Percentiles rank a stretch among this genome's conserved stretches.
These are phyloP conservation scores for Perccottus glenii DNA, from an alignment of 2,113 vertebrate species.

Conservation along the genomic window DNA sequence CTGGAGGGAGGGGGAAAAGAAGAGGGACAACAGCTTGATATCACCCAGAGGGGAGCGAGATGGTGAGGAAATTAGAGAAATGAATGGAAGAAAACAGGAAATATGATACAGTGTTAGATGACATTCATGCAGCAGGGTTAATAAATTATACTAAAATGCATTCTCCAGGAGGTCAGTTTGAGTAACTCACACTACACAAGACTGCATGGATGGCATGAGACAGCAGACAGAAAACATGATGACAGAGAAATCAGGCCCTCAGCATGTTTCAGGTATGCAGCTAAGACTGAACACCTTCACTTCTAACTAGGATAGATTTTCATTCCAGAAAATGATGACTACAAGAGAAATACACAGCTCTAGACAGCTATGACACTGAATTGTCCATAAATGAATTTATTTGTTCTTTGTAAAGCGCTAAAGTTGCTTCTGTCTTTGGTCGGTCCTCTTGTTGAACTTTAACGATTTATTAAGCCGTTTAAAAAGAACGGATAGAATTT, in stretches of 20 bases:
- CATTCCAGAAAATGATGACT: too few relatives aligned
- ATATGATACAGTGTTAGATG: constrained; percentile 40
- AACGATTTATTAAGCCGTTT: too few relatives aligned
- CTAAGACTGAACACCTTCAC: too few relatives aligned
- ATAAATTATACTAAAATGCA: constrained; percentile 21
- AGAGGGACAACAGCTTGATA: constrained; percentile 36
- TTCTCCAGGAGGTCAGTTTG: constrained; percentile 17
- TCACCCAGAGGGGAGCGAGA: constrained; percentile 35
- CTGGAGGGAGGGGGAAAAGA: background rate
- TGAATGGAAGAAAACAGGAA: constrained; percentile 42
- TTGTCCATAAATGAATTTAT: too few relatives aligned
- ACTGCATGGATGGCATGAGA: background rate
- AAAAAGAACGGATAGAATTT: background rate
- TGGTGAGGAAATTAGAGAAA: constrained; percentile 44
- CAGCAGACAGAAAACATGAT: background rate
- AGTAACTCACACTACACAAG: background rate
- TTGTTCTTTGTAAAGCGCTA: too few relatives aligned
- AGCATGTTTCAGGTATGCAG: too few relatives aligned
- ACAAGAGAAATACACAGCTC: too few relatives aligned
- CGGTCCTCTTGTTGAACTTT: too few relatives aligned
- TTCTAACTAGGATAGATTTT: too few relatives aligned
- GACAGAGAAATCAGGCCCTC: background rate
- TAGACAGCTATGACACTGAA: too few relatives aligned
- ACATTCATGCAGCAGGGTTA: constrained; percentile 35
- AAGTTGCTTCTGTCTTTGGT: too few relatives aligned